Evolutionary conservation across 2,888 invertebrate genomes (phyloP).

Genomic region (Drosophila mercatorum): DNA sequence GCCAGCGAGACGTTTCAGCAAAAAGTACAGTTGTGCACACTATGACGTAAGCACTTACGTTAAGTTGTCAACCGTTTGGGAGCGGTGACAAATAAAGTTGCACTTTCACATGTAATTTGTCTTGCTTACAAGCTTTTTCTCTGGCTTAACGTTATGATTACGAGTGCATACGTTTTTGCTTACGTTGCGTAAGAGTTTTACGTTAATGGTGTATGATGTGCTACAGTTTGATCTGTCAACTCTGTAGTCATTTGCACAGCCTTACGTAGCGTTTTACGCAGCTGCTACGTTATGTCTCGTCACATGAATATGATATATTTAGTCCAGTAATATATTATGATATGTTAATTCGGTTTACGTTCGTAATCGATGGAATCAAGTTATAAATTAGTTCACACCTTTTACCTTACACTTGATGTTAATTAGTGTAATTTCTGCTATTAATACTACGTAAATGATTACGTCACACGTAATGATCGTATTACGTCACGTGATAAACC

Average conservation of each 20-base stretch:
- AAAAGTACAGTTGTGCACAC: slow-evolving; percentile 61
- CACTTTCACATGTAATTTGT: slow-evolving; percentile 47
- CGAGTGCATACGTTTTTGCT: neutral
- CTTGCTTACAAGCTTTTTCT: slow-evolving; percentile 11
- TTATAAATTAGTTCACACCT: neutral
- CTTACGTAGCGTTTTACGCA: too few relatives aligned
- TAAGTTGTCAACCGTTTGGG: slow-evolving; percentile 55
- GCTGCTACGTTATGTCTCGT: neutral
- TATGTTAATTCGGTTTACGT: neutral
- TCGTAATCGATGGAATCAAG: neutral
- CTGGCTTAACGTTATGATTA: slow-evolving; percentile 1
- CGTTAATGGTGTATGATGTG: slow-evolving; percentile 5
- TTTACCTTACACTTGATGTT: neutral
- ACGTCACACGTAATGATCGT: neutral
- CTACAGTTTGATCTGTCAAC: neutral
- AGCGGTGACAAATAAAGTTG: slow-evolving; percentile 43
- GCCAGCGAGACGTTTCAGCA: slow-evolving; percentile 22
- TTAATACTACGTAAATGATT: neutral
- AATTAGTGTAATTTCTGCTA: neutral
- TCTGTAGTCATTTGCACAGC: too few relatives aligned
- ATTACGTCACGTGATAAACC: slow-evolving; percentile 13
- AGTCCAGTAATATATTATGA: neutral
- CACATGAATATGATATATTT: neutral
- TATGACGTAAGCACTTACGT: slow-evolving; percentile 71
- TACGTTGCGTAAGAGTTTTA: slow-evolving; percentile 13